Evolutionary conservation across 2,888 invertebrate species (phyloP), one percentile per base, ranked within the genome.

Genomic region (Cryptosula pallasiana): DNA sequence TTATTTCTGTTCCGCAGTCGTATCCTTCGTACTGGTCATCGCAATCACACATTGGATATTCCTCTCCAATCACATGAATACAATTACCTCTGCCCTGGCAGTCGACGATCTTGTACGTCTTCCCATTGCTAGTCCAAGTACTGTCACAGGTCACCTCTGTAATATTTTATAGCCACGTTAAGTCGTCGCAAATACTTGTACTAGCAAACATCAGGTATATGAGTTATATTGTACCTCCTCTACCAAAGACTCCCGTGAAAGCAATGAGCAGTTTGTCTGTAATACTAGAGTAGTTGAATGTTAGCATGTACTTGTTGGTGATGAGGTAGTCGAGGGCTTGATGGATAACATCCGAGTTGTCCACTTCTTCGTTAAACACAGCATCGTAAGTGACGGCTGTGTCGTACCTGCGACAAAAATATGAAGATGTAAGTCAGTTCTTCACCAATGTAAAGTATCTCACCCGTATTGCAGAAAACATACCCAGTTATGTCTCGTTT

Each of bases 321-420:
- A 63, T 32, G 20, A 63, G 63, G 27, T 63, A 63, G 27, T 63
- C 63, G 3, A 63, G 9, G 32, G 63, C 63, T 63, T 32, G 20
- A 32, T 63, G 63, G 5, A 63, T 63, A 9, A 32, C 63, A 27
- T 63, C 63, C 32, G 32, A 2, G 13, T 63, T 27, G 27, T 63
- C 63, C 25, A 63, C 63, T 29, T 20, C 63, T 32, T 63, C 63
- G 2, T 27, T 32, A 63, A 32, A 63, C n/a, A 32, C 63, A 63
- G 63, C 63, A 27, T 63, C 5, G n/a, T 63, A 63, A n/a, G 2
- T 63, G 9, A 63, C 57, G 3, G 25, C 16, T n/a, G 57, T 25
- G 16, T 9, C 13, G 5, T n/a, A 16, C 57, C 57, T 25, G 57
- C 45, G 20, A 45, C n/a, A n/a, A n/a, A n/a, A n/a, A n/a, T n/a